Percentiles rank a stretch among this genome's conserved stretches.
These are phyloP conservation scores for Listronotus oregonensis DNA, from an alignment of 1,140 invertebrate genomes.

Conservation along the genomic window DNA sequence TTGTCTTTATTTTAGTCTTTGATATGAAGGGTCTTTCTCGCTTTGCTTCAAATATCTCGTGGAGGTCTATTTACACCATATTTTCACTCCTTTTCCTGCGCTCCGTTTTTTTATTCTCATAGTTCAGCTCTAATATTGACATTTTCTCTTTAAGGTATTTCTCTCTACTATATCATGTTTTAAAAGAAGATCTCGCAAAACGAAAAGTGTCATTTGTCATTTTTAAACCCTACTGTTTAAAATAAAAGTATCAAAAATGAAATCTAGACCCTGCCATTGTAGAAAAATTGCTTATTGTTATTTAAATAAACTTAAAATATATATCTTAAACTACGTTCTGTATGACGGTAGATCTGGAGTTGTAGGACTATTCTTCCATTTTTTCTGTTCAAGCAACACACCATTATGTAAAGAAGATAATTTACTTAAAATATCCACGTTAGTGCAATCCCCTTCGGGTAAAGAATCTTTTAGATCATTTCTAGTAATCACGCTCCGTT, in stretches of 20 bases:
- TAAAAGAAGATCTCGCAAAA: slow-evolving; percentile 18
- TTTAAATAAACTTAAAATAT: too few relatives aligned
- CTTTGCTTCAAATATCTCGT: slow-evolving; percentile 75
- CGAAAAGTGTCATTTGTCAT: slow-evolving; percentile 60
- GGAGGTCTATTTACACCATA: slow-evolving; percentile 67
- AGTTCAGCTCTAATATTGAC: slow-evolving; percentile 46
- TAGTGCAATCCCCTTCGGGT: neutral
- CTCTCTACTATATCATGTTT: slow-evolving; percentile 25
- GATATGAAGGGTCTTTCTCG: slow-evolving; percentile 76
- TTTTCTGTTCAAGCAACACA: slow-evolving; percentile 48
- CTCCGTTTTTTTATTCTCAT: slow-evolving; percentile 58
- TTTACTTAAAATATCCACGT: slow-evolving; percentile 39
- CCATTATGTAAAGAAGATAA: slow-evolving; percentile 44
- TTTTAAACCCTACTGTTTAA: too few relatives aligned
- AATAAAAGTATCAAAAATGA: too few relatives aligned
- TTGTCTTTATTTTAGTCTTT: slow-evolving; percentile 66
- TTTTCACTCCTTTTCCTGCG: slow-evolving; percentile 59
- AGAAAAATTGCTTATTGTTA: too few relatives aligned
- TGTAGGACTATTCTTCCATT: slow-evolving; percentile 45
- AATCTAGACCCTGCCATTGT: too few relatives aligned
- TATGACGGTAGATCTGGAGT: slow-evolving; percentile 56
- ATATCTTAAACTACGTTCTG: slow-evolving; percentile 13
- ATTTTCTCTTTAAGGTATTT: slow-evolving; percentile 52
- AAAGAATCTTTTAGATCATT: slow-evolving; percentile 27
- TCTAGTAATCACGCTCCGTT: neutral